Percentiles rank a stretch among this genome's conserved stretches.
These are phyloP conservation scores for Scatophagus argus DNA, from an alignment of 2,113 vertebrate species.

Conservation along the genomic window DNA sequence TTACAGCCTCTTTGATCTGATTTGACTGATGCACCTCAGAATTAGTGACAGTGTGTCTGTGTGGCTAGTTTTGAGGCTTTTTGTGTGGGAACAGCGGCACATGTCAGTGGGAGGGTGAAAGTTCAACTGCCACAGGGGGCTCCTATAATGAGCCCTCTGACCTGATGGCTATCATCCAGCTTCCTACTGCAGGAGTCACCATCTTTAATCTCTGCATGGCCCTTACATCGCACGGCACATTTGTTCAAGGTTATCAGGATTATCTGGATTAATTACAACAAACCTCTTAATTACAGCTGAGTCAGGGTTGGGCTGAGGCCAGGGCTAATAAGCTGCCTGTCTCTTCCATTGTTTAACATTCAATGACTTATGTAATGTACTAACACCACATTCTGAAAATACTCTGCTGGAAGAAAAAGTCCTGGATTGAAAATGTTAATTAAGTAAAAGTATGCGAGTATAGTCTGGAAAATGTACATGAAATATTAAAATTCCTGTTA, in stretches of 20 bases:
- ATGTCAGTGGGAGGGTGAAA: slow-evolving; percentile 37
- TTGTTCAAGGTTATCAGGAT: slow-evolving; percentile 34
- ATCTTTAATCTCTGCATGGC: slow-evolving; percentile 36
- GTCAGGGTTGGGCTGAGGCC: slow-evolving; percentile 29
- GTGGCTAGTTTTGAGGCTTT: not conserved
- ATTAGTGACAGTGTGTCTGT: not conserved
- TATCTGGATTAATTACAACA: slow-evolving; percentile 34
- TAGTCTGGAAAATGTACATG: too few species aligned
- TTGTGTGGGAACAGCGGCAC: slow-evolving; percentile 27
- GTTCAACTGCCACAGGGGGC: slow-evolving; percentile 21
- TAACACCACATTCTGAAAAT: not conserved
- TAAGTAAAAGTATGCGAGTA: too few species aligned
- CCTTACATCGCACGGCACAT: not conserved
- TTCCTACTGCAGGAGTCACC: slow-evolving; percentile 12
- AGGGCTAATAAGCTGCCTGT: slow-evolving; percentile 34
- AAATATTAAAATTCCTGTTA: too few species aligned
- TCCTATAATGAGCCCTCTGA: slow-evolving; percentile 8
- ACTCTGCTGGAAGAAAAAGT: too few species aligned
- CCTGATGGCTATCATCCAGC: slow-evolving; percentile 40
- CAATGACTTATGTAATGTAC: not conserved
- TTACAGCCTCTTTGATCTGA: not conserved
- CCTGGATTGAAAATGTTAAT: too few species aligned
- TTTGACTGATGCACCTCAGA: too few species aligned
- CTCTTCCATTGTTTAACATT: not conserved
- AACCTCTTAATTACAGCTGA: slow-evolving; percentile 34